These are phyloP conservation scores for Pluvialis apricaria DNA, from an alignment of 2,113 vertebrate genomes.

Conservation along the genomic window DNA sequence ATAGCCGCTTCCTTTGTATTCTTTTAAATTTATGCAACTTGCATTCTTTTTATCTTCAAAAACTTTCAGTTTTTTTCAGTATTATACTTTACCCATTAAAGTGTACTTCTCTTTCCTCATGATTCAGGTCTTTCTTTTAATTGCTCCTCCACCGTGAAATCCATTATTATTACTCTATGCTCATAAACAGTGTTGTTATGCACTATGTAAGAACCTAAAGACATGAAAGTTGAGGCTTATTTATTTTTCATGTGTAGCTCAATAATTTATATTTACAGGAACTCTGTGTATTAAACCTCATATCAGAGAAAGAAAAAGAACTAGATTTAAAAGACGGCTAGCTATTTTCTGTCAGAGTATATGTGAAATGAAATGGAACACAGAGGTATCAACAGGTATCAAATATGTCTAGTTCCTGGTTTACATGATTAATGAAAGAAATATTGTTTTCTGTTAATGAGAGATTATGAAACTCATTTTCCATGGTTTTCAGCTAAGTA, in stretches of 20 bases:
- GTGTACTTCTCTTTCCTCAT: neutral
- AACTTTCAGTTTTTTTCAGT: neutral
- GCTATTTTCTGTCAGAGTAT: neutral
- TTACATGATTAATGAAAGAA: neutral
- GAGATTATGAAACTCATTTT: rapidly evolving
- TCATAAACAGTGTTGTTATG: neutral
- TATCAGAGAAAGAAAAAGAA: neutral
- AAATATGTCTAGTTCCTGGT: neutral
- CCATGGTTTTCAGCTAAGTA: neutral
- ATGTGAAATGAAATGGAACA: neutral
- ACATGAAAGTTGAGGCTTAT: neutral
- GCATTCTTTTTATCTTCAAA: neutral
- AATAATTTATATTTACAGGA: neutral
- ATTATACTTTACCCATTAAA: neutral
- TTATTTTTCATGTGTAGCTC: neutral
- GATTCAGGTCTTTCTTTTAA: neutral
- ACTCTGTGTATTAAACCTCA: neutral
- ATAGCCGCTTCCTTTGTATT: neutral
- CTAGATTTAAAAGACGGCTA: rapidly evolving
- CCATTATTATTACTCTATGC: neutral
- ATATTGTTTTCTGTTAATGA: neutral
- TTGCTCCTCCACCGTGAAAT: neutral
- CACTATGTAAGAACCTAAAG: neutral
- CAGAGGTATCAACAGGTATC: neutral
- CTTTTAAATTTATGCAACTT: neutral